Evolutionary conservation across 2,888 invertebrate genomes (phyloP), one percentile per base, ranked within the genome.

Genomic region (Tenthredo notha): DNA sequence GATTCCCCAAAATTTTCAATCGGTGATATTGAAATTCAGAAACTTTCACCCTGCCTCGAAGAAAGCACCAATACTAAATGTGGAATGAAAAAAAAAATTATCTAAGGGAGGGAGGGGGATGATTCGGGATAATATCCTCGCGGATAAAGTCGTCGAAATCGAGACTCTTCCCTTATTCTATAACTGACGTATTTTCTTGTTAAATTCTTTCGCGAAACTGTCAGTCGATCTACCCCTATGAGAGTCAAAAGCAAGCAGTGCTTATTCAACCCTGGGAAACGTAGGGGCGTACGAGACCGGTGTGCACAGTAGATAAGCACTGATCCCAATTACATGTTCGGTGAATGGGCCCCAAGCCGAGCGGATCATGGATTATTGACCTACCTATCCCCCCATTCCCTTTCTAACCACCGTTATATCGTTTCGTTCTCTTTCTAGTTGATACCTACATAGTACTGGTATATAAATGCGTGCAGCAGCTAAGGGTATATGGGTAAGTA

Each of bases 351-450:
- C 87, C 90, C 89, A 87, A 87, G 89, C 88, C 90, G 90, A 92
- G 91, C 92, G 92, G 91, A 92, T 92, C 92, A 91, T 88, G 91
- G 92, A 92, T 92, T 92, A 92, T 92, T 92, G 92, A 92, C 92
- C 92, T 61, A 40, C 33, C 40, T 3, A 15, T 29, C 40, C 50
- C 40, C 50, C n/a, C n/a, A 6, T n/a, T 33, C 77, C 18, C 77
- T 50, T 18, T 77, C 18, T 47, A 9, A 12, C 54, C 72, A 18
- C n/a, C 21, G 4, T 29, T 29, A 12, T 29, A 15, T 47, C 47
- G 12, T 18, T 50, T 43, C 47, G 25, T 50, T 77, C 75, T 50
- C 50, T 50, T 29, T 54, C 15, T 54, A 12, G 9, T 7, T 40
- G 12, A 47, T 47, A 47, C 47, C 47, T 15, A 47, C 47, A 4